Base-by-base conservation (phyloP, 1,140 invertebrate genomes). In the Panagrolaimus sp. region DNA sequence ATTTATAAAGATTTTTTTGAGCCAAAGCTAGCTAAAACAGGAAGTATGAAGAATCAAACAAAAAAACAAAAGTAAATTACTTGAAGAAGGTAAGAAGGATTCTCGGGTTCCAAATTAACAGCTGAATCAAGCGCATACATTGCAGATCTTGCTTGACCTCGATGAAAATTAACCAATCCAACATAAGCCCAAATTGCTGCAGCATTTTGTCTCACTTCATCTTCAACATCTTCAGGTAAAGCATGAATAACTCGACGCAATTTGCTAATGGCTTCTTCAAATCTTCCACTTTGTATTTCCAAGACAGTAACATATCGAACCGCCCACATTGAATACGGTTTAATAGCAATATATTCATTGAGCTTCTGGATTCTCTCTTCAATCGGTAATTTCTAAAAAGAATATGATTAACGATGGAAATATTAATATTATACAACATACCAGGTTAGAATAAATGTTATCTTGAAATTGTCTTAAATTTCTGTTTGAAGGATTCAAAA, bases 291-390 rank as follows among this genome's bases (percentile, higher is more conserved):
- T 21, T 58, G 15, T 1, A 58, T 10, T 58, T 58, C 52, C 21
- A 58, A n/a, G 4, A 58, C 17, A 12, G 52, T 58, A 28, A 28
- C 52, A 21, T 58, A n/a, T 58, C 17, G 14, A 12, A 58, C 52
- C 10, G 52, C 52, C 52, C 52, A 58, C 52, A 58, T 58, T 21
- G 52, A 58, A 14, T 58, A 58, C 9, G 52, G 52, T 58, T 58
- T 58, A 0, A 58, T 12, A 10, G 21, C 21, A 28, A 58, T 28
- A 24, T 21, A 58, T 21, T 21, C 15, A 21, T 58, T 58, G 15
- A 58, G 52, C 10, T 58, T 58, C 17, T 58, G 14, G 17, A 58
- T 21, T 12, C 52, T 12, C 1, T 58, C 52, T 10, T 21, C 52
- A 12, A 58, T n/a, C 10, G 52, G 52, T 10, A 58, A 10, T 3